Evolutionary conservation across 2,113 vertebrate genomes (phyloP), one percentile per base, ranked within the genome.

Genomic region (Ochotona curzoniae): DNA sequence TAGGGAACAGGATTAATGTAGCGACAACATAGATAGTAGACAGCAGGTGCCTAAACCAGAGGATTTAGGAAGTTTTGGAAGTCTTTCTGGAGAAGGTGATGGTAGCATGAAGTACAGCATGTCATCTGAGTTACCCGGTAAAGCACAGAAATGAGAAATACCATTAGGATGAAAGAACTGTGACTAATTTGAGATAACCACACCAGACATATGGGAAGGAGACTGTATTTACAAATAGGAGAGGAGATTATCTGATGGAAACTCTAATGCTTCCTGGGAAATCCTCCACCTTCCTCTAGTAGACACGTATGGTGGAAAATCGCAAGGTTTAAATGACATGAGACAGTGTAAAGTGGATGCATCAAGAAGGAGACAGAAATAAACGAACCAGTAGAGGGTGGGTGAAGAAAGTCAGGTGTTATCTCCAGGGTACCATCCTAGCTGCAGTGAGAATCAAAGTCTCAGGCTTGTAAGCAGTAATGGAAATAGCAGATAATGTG

Each of bases 161-260:
- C 2, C 26, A 38, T 18, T 23, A 18, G 10, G 13, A 25, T 47
- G 63, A 15, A 18, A 35, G 89, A 35, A 15, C 32, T 66, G 32
- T 0, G 11, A 64, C 60, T 44, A 20, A 21, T 17, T 84, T 47
- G 60, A 60, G 51, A 13, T 23, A 49, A 13, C 60, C n/a, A 26
- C 10, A 32, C 1, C 4, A 51, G 7, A 28, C 13, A 7, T 2
- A 38, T 20, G 66, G 18, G 7, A 8, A 0, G 0, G 32, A 15
- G 28, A 9, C 21, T 64, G n/a, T 0, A 0, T 78, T 47, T 76
- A 44, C 38, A 84, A 67, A 32, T 4, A 17, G 54, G 7, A 26
- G 25, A 78, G 66, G n/a, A 74, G 81, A 51, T 28, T 11, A 20
- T 75, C 54, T 44, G n/a, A 38, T 63, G 44, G 60, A 61, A 91